Evolutionary conservation across 2,797 vertebrate genomes (phyloP).

Genomic region (Tamandua tetradactyla): DNA sequence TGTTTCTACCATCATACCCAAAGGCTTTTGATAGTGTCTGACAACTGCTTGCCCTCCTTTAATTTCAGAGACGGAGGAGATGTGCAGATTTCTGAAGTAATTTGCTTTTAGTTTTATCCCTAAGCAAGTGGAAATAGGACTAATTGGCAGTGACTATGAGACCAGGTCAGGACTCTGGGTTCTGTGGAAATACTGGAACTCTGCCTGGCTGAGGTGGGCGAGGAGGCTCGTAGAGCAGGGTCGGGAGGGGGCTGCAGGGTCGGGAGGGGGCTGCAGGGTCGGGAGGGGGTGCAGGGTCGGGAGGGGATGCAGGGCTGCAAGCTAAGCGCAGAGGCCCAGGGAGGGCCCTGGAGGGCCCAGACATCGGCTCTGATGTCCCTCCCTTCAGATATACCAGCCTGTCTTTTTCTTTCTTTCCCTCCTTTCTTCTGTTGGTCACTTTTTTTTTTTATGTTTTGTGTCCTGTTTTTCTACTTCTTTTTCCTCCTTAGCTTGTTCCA

Average conservation of each 20-base stretch:
- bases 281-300: too few relatives aligned
- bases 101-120: conserved; percentile 53
- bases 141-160: conserved; percentile 10
- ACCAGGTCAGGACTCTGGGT: neutral
- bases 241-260: neutral
- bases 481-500: neutral
- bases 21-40: neutral
- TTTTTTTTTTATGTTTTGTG: conserved; percentile 1
- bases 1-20: neutral
- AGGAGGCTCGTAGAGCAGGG: neutral
- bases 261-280: neutral
- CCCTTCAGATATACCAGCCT: neutral
- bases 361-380: neutral
- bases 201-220: neutral
- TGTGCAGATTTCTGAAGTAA: conserved; percentile 29
- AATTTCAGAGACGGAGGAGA: neutral
- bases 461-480: neutral
- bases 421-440: neutral
- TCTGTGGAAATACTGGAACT: neutral
- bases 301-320: neutral
- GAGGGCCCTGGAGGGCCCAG: neutral
- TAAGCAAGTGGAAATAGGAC: conserved; percentile 25
- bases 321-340: too few relatives aligned
- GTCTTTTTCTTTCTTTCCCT: neutral
- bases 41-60: neutral